Evolutionary conservation across 1,140 invertebrate species (phyloP).

Genomic region (Semibalanus balanoides): DNA sequence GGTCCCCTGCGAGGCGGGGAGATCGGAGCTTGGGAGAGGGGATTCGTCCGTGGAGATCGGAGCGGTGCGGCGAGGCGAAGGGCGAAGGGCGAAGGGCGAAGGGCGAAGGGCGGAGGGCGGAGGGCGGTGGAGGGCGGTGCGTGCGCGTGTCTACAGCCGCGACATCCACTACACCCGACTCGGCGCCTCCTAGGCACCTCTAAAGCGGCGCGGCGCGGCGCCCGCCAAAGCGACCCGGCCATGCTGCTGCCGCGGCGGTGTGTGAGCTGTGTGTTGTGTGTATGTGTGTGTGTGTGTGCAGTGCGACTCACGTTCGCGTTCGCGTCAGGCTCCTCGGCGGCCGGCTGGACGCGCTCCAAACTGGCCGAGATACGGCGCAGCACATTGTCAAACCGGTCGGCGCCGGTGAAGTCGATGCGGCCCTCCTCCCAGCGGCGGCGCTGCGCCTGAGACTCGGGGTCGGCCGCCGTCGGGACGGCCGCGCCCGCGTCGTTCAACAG

Average conservation of each 20-base stretch:
- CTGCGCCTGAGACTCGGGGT: too few relatives aligned
- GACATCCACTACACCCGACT: neutral
- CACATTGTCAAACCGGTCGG: slow-evolving; percentile 1
- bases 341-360: neutral
- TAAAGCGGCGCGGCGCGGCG: neutral
- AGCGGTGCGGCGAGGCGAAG: too few relatives aligned
- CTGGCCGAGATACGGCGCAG: neutral
- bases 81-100: too few relatives aligned
- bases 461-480: too few relatives aligned
- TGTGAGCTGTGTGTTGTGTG: neutral
- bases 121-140: neutral
- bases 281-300: neutral
- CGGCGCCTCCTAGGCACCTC: too few relatives aligned
- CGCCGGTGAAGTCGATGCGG: neutral
- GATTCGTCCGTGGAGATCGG: too few relatives aligned
- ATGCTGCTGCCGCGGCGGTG: neutral
- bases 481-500: too few relatives aligned
- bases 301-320: neutral
- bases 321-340: too few relatives aligned
- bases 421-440: neutral
- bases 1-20: too few relatives aligned
- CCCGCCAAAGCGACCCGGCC: neutral
- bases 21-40: too few relatives aligned
- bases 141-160: neutral
- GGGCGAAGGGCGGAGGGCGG: too few relatives aligned